Evolutionary conservation across 2,113 vertebrate genomes (phyloP).

Genomic region (Xiphophorus couchianus): DNA sequence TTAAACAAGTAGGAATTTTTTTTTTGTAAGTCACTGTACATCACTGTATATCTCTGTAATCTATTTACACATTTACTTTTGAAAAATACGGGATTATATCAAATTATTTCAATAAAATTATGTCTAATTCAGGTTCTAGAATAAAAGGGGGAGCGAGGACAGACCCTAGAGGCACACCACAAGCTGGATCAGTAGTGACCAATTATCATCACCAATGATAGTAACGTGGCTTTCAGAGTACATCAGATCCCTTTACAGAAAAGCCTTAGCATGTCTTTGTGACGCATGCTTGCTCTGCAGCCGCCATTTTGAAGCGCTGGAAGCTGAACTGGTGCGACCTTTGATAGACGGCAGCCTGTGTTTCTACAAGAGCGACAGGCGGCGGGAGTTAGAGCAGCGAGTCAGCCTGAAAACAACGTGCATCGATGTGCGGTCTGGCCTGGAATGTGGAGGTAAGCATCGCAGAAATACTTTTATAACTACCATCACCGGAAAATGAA

Average conservation of each 20-base stretch:
- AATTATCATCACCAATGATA: not conserved
- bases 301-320: constrained; percentile 88
- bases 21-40: not conserved
- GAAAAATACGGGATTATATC: not conserved
- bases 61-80: not conserved
- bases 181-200: not conserved
- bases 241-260: not conserved
- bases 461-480: not conserved
- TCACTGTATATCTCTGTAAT: not conserved
- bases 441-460: constrained; percentile 87
- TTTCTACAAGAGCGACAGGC: constrained; percentile 87
- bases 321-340: constrained; percentile 96
- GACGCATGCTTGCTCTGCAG: constrained; percentile 10
- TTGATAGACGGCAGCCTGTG: constrained; percentile 91
- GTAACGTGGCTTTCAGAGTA: not conserved
- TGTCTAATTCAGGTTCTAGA: not conserved
- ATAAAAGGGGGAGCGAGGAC: not conserved
- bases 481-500: not conserved
- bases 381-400: constrained; percentile 85
- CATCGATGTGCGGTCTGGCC: constrained; percentile 83
- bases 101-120: not conserved
- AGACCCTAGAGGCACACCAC: not conserved
- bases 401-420: constrained; percentile 85
- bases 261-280: not conserved
- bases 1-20: not conserved